These are phyloP conservation scores for Drosophila subquinaria DNA, from an alignment of 2,888 invertebrate species.

Conservation along the genomic window DNA sequence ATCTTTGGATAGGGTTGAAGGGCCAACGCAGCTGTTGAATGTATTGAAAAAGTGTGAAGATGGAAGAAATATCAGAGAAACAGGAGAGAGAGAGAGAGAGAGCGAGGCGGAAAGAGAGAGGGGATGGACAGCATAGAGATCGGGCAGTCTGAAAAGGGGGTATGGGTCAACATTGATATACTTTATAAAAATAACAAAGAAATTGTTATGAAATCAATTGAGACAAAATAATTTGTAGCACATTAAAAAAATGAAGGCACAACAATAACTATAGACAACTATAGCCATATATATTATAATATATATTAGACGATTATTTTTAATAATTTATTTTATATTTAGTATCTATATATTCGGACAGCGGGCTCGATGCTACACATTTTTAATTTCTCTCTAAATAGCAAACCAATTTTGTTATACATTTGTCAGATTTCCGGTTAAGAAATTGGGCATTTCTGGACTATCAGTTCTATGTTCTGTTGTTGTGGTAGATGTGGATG, in stretches of 20 bases:
- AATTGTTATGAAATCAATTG: constrained; percentile 50
- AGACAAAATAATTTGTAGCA: constrained; percentile 44
- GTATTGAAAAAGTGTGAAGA: background rate
- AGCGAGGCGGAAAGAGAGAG: constrained; percentile 24
- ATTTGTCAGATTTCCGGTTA: constrained; percentile 80
- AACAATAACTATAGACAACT: constrained; percentile 70
- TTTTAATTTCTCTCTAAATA: constrained; percentile 60
- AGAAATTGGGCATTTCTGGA: constrained; percentile 63
- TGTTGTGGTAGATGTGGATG: constrained; percentile 51
- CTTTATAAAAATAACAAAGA: constrained; percentile 34
- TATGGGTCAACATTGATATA: constrained; percentile 34
- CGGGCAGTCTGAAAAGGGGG: constrained; percentile 1
- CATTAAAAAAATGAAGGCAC: constrained; percentile 52
- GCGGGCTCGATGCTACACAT: constrained; percentile 60
- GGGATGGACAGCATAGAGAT: constrained; percentile 8
- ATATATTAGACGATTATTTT: constrained; percentile 34
- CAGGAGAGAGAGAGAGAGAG: constrained; percentile 25
- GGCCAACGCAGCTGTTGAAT: constrained; percentile 33
- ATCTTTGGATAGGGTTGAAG: constrained; percentile 4
- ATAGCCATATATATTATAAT: constrained; percentile 22
- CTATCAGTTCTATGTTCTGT: constrained; percentile 62
- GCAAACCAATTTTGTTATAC: constrained; percentile 80
- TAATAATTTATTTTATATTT: background rate
- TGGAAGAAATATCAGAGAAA: constrained; percentile 11
- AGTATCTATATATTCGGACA: constrained; percentile 21